Conservation (phyloP, 2,888 invertebrate genomes). For the Lacanobia wlatinum region DNA sequence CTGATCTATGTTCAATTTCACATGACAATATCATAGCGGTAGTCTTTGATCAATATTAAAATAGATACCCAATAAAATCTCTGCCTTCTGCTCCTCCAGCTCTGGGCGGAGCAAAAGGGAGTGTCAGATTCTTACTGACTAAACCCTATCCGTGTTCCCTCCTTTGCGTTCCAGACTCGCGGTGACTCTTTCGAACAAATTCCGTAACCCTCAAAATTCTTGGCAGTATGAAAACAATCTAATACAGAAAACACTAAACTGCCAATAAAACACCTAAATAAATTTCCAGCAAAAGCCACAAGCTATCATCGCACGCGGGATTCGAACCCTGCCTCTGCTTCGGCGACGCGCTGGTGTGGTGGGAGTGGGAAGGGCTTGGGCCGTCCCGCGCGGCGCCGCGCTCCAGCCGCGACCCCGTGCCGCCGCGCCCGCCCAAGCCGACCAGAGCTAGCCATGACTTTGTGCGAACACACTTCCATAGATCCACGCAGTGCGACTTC, state of each 20-base stretch:
- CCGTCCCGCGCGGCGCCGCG: slow-evolving; percentile 79
- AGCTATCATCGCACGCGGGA: slow-evolving; percentile 94
- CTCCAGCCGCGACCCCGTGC: slow-evolving; percentile 74
- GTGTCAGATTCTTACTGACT: no score
- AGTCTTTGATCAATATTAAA: no score
- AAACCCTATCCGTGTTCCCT: no score
- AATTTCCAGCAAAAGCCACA: slow-evolving; percentile 92
- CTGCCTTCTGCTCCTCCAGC: no score
- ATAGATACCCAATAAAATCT: no score
- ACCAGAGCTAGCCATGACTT: slow-evolving; percentile 93
- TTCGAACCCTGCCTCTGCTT: slow-evolving; percentile 97
- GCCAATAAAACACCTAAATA: not conserved
- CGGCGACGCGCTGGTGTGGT: slow-evolving; percentile 97
- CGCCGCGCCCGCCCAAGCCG: slow-evolving; percentile 76
- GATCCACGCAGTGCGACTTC: slow-evolving; percentile 97
- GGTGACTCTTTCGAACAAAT: no score
- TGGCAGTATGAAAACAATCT: not conserved
- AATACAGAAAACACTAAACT: not conserved
- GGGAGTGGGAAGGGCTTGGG: slow-evolving; percentile 92
- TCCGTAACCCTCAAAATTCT: no score
- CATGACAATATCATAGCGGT: no score
- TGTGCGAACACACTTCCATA: slow-evolving; percentile 96
- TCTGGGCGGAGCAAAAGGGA: no score
- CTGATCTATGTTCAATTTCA: no score
- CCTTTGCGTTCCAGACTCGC: no score